Evolutionary conservation across 2,113 vertebrate genomes (phyloP).

Genomic region (Campylomormyrus numenius): DNA sequence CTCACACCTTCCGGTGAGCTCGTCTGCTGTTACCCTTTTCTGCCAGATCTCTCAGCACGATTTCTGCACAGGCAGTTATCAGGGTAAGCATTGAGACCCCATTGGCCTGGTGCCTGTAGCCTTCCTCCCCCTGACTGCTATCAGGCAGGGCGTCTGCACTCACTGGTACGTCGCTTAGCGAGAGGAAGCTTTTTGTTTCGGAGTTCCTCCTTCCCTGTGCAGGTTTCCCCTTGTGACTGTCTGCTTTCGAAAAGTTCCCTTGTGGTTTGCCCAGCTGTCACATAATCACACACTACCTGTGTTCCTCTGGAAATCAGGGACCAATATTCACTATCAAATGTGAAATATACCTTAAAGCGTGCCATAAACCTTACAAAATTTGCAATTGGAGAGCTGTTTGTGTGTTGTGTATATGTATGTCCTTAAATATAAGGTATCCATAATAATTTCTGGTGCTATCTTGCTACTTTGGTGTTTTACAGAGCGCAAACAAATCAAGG

Average conservation of each 20-base stretch:
- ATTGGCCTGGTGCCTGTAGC: not conserved
- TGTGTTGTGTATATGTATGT: not conserved
- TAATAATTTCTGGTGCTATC: not conserved
- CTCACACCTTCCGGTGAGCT: not conserved
- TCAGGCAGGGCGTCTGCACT: not conserved
- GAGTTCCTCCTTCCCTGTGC: not conserved
- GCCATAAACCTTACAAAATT: not conserved
- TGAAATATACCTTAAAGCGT: not conserved
- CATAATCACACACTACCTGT: not conserved
- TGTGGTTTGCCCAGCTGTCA: not conserved
- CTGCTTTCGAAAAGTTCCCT: not conserved
- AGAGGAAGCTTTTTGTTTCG: not conserved
- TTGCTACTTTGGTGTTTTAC: not conserved
- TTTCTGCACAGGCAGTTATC: not conserved
- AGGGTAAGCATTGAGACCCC: not conserved
- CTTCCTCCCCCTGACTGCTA: not conserved
- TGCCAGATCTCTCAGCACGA: not conserved
- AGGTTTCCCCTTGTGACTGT: constrained; percentile 19
- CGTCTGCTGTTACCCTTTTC: not conserved
- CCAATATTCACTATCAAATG: not conserved
- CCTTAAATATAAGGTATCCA: not conserved
- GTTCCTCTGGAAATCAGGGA: not conserved
- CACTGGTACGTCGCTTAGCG: not conserved
- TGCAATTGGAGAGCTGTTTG: not conserved
- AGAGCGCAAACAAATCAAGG: not conserved